Base-by-base conservation (phyloP, 1,140 invertebrate genomes). In the Diachasmimorpha longicaudata region DNA sequence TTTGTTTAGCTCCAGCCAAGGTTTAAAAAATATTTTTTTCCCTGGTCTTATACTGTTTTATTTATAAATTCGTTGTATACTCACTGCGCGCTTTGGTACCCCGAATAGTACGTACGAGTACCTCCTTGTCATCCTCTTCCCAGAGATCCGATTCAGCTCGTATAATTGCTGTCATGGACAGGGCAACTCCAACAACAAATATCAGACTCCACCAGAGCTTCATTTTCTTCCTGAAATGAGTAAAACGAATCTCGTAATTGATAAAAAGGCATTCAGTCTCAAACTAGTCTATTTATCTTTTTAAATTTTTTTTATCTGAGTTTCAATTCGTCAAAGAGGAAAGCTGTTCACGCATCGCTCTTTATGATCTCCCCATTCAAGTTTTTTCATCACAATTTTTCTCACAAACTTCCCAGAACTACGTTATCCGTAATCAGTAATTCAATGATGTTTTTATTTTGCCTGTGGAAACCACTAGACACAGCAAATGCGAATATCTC, bases 91-190 rank as follows among this genome's bases (percentile, higher is more conserved):
- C 93, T 86, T 95, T 95, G 85, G 94, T 93, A 52, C 93, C 94
- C 58, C 94, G 90, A 84, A 93, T 92, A 79, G 91, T 93, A 77
- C 94, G 91, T 79, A 95, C 93, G 77, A 95, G 91, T 25, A 94
- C 91, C 85, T 95, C 94, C 82, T 93, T 93, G 80, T 94, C 93
- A 78, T 94, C 93, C 84, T 94, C 93, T 91, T 88, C 87, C 87
- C 87, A 88, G 42, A 86, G 80, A 79, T 85, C 81, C 55, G 82
- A 81, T 81, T 88, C 86, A 55, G 85, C 84, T 70, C 77, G 82
- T 71, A 79, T 79, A 75, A 78, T 82, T 76, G 83, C 72, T 78
- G 86, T 82, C 81, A 86, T 84, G 78, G 84, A 85, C 67, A 88
- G 74, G 76, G 79, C 82, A 75, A 88, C 74, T 73, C 75, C 75